Conservation (phyloP, 2,888 invertebrate genomes). For the Watsonalla cultraria region DNA sequence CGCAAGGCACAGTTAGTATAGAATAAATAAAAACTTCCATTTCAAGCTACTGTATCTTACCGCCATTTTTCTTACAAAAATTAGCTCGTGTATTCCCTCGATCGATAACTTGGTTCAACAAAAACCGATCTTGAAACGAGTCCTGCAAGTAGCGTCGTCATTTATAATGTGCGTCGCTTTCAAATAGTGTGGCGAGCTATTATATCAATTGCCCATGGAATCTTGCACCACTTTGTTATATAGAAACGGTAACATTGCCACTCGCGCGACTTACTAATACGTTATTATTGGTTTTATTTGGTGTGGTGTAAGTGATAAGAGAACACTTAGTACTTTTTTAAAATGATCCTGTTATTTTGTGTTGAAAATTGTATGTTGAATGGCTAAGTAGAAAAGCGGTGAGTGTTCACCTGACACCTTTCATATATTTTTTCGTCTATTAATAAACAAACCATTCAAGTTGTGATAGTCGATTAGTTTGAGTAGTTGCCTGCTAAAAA, state of each 20-base stretch:
- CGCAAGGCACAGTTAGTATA: too few relatives aligned
- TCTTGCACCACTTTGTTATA: slow-evolving; percentile 52
- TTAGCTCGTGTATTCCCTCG: too few relatives aligned
- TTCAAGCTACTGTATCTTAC: too few relatives aligned
- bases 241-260: slow-evolving; percentile 51
- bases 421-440: too few relatives aligned
- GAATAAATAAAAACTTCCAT: too few relatives aligned
- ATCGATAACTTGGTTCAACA: not conserved
- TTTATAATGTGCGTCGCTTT: not conserved
- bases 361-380: not conserved
- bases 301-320: slow-evolving; percentile 22
- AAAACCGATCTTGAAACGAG: not conserved
- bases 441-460: too few relatives aligned
- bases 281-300: slow-evolving; percentile 38
- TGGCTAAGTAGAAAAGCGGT: not conserved
- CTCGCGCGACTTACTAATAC: slow-evolving; percentile 48
- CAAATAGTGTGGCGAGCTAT: slow-evolving; percentile 6
- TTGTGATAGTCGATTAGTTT: not conserved
- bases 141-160: not conserved
- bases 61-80: too few relatives aligned
- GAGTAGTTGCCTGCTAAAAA: too few relatives aligned
- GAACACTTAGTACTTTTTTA: slow-evolving; percentile 1
- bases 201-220: slow-evolving; percentile 23
- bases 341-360: not conserved
- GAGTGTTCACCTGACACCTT: too few relatives aligned